Percentiles rank a stretch among this genome's conserved stretches.
These are phyloP conservation scores for Catocala sponsa DNA, from an alignment of 2,888 invertebrate species.

Conservation along the genomic window DNA sequence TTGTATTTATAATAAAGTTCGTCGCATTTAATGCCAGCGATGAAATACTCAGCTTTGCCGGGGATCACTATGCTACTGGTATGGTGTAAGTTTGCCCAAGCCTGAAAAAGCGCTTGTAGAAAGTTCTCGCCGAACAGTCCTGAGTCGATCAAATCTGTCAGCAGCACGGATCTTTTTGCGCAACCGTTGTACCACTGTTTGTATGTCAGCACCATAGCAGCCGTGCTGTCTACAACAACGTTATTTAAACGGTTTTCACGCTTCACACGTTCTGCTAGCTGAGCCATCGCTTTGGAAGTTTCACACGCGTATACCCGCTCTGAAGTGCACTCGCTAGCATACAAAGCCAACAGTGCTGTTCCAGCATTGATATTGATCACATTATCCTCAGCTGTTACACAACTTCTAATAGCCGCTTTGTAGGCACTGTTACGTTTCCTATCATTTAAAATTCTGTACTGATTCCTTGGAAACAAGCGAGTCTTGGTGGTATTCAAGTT, in stretches of 20 bases:
- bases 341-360: slow-evolving; percentile 86
- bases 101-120: slow-evolving; percentile 89
- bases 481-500: slow-evolving; percentile 35
- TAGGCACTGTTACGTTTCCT: slow-evolving; percentile 38
- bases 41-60: slow-evolving; percentile 36
- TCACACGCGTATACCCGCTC: slow-evolving; percentile 42
- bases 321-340: slow-evolving; percentile 84
- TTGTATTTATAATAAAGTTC: slow-evolving; percentile 30
- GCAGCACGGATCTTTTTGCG: slow-evolving; percentile 9
- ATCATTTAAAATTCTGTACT: slow-evolving; percentile 33
- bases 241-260: slow-evolving; percentile 18
- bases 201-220: too few species aligned
- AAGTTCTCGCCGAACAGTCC: slow-evolving; percentile 59
- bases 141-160: slow-evolving; percentile 34
- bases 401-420: slow-evolving; percentile 27
- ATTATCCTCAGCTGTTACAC: slow-evolving; percentile 28
- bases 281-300: slow-evolving; percentile 20
- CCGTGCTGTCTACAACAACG: too few species aligned
- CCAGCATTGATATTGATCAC: slow-evolving; percentile 36
- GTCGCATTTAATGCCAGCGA: slow-evolving; percentile 28
- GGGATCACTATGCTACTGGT: slow-evolving; percentile 27
- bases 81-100: slow-evolving; percentile 76
- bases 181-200: too few species aligned
- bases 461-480: slow-evolving; percentile 22
- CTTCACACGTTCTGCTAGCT: slow-evolving; percentile 31